Percentiles rank a stretch among this genome's conserved stretches.
Conservation (phyloP, 2,113 vertebrate species). For the Notarius quadriscutis region DNA sequence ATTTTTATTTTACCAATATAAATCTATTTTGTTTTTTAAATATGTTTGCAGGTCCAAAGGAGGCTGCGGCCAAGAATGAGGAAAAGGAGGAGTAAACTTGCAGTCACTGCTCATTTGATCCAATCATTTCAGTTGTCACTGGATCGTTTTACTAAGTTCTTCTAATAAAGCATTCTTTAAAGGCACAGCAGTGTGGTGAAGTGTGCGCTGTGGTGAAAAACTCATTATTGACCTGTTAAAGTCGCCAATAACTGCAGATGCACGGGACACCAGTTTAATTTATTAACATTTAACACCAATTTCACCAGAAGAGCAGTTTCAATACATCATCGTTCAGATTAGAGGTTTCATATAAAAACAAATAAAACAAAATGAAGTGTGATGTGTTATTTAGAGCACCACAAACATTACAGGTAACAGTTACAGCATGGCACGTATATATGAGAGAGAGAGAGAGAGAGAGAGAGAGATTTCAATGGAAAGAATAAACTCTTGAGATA, state of each 20-base stretch:
- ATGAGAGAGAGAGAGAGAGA: background rate
- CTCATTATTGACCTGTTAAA: background rate
- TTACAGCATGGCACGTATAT: conserved; percentile 42
- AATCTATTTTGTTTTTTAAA: background rate
- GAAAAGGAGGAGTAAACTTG: background rate
- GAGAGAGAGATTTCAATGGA: background rate
- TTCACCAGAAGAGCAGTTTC: conserved; percentile 40
- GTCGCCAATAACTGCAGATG: background rate
- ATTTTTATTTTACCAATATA: background rate
- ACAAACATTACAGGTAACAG: conserved; percentile 47
- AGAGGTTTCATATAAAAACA: background rate
- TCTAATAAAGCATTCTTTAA: background rate
- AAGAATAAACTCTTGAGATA: background rate
- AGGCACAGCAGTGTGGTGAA: background rate
- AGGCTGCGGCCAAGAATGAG: background rate
- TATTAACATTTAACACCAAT: conserved; percentile 54
- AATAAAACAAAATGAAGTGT: background rate
- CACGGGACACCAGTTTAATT: conserved; percentile 23
- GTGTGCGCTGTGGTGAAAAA: background rate
- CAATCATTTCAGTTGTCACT: background rate
- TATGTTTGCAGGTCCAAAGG: background rate
- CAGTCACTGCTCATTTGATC: background rate
- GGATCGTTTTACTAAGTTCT: background rate
- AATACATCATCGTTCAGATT: conserved; percentile 30
- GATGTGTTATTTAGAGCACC: conserved; percentile 47